phyloP scores from a whole-genome alignment of 53 echinoderm and acorn worm species.

The Echinometra lucunter region DNA sequence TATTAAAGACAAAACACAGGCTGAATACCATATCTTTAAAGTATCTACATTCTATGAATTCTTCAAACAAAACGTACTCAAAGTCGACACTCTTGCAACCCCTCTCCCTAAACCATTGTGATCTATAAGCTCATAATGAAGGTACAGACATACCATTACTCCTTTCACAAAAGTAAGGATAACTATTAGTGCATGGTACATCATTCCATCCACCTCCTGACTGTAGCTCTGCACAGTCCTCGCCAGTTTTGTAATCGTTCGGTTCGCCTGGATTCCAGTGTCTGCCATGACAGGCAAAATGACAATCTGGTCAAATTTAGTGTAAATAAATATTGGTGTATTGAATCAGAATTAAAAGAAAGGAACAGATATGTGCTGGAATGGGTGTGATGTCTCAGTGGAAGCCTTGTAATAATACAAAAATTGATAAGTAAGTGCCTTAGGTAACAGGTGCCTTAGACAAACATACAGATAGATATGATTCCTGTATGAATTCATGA shows the following conservation, averaged over 20 bases:
- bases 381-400: no score
- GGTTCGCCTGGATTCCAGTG: conserved; percentile 50
- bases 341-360: no score
- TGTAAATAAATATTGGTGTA: no score
- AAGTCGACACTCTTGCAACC: neutral
- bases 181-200: conserved; percentile 24
- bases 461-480: no score
- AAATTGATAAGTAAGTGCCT: no score
- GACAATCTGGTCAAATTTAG: no score
- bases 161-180: conserved; percentile 25
- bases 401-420: no score
- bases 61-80: neutral
- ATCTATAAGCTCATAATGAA: neutral
- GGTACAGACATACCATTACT: conserved; percentile 30
- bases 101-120: neutral
- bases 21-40: no score
- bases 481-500: no score
- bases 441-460: no score
- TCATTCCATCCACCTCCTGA: conserved; percentile 76
- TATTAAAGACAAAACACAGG: no score
- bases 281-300: neutral
- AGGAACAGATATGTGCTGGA: no score
- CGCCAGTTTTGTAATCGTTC: conserved; percentile 66
- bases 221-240: conserved; percentile 69
- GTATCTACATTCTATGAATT: neutral